Evolutionary conservation across 1,140 invertebrate genomes (phyloP).

Genomic region (Piezodorus guildinii): DNA sequence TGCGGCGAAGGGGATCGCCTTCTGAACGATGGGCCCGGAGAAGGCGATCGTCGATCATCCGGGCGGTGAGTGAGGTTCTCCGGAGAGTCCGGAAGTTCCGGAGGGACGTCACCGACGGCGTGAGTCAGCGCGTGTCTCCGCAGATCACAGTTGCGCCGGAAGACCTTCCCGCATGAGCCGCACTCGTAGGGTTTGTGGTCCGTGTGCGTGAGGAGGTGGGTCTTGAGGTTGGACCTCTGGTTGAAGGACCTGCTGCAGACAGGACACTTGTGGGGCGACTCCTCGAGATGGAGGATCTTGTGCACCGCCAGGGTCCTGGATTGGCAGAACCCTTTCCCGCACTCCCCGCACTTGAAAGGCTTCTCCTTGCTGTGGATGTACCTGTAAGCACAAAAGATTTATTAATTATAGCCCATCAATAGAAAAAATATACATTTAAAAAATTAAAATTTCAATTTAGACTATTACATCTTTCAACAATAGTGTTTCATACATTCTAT

Average conservation of each 20-base stretch:
- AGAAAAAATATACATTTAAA: not conserved
- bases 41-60: slow-evolving; percentile 21
- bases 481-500: too few relatives aligned
- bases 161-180: slow-evolving; percentile 77
- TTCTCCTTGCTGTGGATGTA: slow-evolving; percentile 97
- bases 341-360: slow-evolving; percentile 90
- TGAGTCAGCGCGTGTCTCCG: slow-evolving; percentile 73
- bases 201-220: slow-evolving; percentile 87
- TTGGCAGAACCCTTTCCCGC: slow-evolving; percentile 94
- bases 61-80: slow-evolving; percentile 20
- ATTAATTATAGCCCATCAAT: not conserved
- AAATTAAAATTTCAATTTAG: too few relatives aligned
- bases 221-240: slow-evolving; percentile 84
- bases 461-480: too few relatives aligned
- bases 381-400: slow-evolving; percentile 45
- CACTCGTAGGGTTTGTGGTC: slow-evolving; percentile 92
- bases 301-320: slow-evolving; percentile 86
- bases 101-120: slow-evolving; percentile 66
- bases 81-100: slow-evolving; percentile 35
- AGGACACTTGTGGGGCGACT: slow-evolving; percentile 83
- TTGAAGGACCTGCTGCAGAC: slow-evolving; percentile 81
- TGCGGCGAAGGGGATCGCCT: slow-evolving; percentile 24
- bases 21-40: slow-evolving; percentile 19
- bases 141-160: slow-evolving; percentile 73
- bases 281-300: slow-evolving; percentile 84